Conservation (phyloP, 1,140 invertebrate species). For the Neocloeon triangulifer region DNA sequence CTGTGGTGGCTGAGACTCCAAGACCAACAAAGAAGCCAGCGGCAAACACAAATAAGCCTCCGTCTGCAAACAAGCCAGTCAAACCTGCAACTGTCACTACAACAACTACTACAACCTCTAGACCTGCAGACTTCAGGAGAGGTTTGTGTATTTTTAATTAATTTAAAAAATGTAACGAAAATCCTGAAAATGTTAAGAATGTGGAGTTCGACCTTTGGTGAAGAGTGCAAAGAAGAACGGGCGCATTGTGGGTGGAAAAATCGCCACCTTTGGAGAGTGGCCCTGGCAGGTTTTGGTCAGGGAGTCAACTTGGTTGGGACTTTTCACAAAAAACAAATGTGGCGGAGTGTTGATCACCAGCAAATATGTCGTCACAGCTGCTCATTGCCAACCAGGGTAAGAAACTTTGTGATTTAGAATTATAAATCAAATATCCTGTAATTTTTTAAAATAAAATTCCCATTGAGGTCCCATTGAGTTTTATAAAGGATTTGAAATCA, state of each 20-base stretch:
- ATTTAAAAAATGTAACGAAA: background rate
- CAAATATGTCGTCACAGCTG: slow-evolving; percentile 70
- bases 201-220: slow-evolving; percentile 59
- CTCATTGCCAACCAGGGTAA: slow-evolving; percentile 85
- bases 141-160: slow-evolving; percentile 9
- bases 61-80: slow-evolving; percentile 10
- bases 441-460: background rate
- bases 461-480: no score
- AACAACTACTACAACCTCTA: slow-evolving; percentile 17
- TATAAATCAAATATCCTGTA: background rate
- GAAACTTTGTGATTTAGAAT: slow-evolving; percentile 8
- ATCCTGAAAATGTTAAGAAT: slow-evolving; percentile 33
- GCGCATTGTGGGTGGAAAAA: slow-evolving; percentile 75
- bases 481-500: no score
- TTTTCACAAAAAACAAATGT: slow-evolving; percentile 92
- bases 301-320: slow-evolving; percentile 77
- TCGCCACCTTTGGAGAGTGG: slow-evolving; percentile 65
- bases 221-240: slow-evolving; percentile 30
- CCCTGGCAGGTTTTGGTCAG: slow-evolving; percentile 84
- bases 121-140: slow-evolving; percentile 15
- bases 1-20: slow-evolving; percentile 1
- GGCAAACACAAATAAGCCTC: slow-evolving; percentile 3
- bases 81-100: slow-evolving; percentile 13
- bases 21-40: slow-evolving; percentile 6
- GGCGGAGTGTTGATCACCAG: slow-evolving; percentile 75